phyloP scores from a whole-genome alignment of 2,113 vertebrate genomes.

The Acanthisitta chloris region DNA sequence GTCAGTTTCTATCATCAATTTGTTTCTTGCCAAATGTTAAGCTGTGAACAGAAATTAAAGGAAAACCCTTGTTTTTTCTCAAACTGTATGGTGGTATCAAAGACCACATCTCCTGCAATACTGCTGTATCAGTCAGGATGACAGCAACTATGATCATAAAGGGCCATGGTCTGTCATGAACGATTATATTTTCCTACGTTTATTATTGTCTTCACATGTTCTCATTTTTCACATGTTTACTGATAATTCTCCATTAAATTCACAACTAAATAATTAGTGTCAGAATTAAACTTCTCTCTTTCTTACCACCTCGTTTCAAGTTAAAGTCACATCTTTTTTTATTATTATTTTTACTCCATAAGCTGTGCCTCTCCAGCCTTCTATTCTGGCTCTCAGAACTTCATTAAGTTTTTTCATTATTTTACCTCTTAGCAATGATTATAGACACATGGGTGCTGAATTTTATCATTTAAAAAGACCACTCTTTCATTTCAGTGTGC shows the following conservation, averaged over 20 bases:
- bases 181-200: background rate
- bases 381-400: background rate
- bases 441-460: fast-evolving
- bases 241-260: background rate
- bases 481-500: background rate
- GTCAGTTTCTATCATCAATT: background rate
- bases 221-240: background rate
- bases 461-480: background rate
- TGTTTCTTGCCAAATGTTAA: background rate
- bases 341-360: background rate
- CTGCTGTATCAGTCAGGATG: background rate
- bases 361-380: background rate
- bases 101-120: background rate
- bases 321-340: background rate
- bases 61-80: background rate
- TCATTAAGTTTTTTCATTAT: background rate
- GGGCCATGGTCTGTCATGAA: background rate
- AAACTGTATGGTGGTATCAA: background rate
- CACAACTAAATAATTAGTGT: background rate
- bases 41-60: background rate
- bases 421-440: background rate
- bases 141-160: background rate
- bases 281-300: background rate
- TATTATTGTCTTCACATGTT: background rate
- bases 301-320: background rate